Evolutionary conservation across 2,888 invertebrate species (phyloP).

Genomic region (Papilio elwesi): DNA sequence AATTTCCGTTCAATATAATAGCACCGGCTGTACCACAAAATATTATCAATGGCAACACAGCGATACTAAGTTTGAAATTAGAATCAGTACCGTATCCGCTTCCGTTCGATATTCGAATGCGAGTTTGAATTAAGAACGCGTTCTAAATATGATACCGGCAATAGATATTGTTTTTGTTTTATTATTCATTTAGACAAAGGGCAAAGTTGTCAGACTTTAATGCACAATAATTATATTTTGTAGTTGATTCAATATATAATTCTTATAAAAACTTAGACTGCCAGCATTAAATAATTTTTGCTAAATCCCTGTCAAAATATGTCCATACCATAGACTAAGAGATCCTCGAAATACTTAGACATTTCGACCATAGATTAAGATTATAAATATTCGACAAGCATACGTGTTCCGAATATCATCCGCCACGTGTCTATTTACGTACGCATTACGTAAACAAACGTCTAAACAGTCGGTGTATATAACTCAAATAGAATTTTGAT

Average conservation of each 20-base stretch:
- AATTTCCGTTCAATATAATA: constrained; percentile 81
- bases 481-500: constrained; percentile 35
- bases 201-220: not conserved
- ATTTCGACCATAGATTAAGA: constrained; percentile 14
- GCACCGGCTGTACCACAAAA: constrained; percentile 69
- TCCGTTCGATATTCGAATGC: constrained; percentile 82
- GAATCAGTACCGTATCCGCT: constrained; percentile 83
- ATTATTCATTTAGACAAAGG: constrained; percentile 33
- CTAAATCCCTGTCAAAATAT: no score
- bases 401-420: constrained; percentile 21
- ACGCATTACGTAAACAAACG: constrained; percentile 29
- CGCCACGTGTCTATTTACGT: constrained; percentile 32
- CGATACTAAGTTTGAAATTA: constrained; percentile 82
- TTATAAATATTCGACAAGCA: not conserved
- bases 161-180: constrained; percentile 46
- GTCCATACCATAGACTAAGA: not conserved
- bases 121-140: constrained; percentile 76
- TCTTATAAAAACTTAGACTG: no score
- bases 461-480: constrained; percentile 19
- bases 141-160: constrained; percentile 70
- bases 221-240: not conserved
- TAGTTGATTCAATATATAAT: not conserved
- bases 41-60: constrained; percentile 81
- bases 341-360: not conserved
- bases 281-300: not conserved